Conservation (phyloP, 2,888 invertebrate genomes). For the Epistrophella euchroma region DNA sequence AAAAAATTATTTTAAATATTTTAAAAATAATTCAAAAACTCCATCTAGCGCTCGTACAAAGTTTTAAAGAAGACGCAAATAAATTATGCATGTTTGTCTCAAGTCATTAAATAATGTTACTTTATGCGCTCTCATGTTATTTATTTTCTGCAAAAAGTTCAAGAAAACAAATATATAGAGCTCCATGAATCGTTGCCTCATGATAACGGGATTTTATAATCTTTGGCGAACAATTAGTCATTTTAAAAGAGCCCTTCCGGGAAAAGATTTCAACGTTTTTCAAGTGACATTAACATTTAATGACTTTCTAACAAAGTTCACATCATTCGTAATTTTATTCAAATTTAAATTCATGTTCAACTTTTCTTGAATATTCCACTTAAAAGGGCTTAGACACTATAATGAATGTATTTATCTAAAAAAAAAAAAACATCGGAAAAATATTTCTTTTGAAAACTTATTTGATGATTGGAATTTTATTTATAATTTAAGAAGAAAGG, state of each 20-base stretch:
- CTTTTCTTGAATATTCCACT: neutral
- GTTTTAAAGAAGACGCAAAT: neutral
- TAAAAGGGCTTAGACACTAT: neutral
- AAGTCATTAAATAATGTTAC: conserved; percentile 20
- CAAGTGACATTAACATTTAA: conserved; percentile 1
- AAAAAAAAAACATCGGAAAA: too few species aligned
- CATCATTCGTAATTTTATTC: neutral
- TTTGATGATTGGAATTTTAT: too few species aligned
- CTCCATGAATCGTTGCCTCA: conserved; percentile 2
- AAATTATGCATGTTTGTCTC: conserved; percentile 23
- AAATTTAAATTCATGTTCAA: neutral
- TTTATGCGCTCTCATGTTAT: neutral
- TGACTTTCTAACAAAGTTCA: neutral
- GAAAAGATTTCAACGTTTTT: conserved; percentile 12
- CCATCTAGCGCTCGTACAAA: neutral
- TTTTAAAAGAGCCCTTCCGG: neutral
- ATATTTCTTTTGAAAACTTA: too few species aligned
- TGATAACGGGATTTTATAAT: conserved; percentile 9
- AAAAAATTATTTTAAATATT: neutral
- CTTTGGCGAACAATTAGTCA: conserved; percentile 16
- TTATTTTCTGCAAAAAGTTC: conserved; percentile 6
- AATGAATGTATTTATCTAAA: too few species aligned
- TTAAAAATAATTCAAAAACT: neutral
- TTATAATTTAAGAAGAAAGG: too few species aligned
- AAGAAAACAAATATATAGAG: conserved; percentile 1